Evolutionary conservation across 2,113 vertebrate species (phyloP).

Genomic region (Lontra canadensis): DNA sequence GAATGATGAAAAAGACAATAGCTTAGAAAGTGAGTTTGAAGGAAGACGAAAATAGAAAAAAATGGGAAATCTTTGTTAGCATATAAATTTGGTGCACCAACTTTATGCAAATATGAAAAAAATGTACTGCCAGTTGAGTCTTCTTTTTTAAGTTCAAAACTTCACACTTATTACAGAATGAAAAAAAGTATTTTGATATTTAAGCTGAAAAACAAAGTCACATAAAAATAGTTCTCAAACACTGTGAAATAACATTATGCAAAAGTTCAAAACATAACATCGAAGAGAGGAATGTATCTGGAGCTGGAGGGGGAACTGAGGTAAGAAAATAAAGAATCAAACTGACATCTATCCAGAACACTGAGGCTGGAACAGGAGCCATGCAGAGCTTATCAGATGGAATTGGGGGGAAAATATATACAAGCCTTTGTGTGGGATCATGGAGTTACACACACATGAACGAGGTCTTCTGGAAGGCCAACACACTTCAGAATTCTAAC

Average conservation of each 20-base stretch:
- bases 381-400: not conserved
- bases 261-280: not conserved
- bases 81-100: not conserved
- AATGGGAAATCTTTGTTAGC: not conserved
- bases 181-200: not conserved
- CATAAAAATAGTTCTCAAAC: not conserved
- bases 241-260: not conserved
- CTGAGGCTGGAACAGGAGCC: not conserved
- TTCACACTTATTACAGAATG: not conserved
- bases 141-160: not conserved
- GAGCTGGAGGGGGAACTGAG: not conserved
- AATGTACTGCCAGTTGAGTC: not conserved
- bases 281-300: not conserved
- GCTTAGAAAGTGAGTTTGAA: not conserved
- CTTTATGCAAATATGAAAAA: not conserved
- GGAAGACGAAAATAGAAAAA: not conserved
- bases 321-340: not conserved
- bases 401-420: not conserved
- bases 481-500: not conserved
- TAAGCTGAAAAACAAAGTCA: conserved; percentile 1
- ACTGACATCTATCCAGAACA: not conserved
- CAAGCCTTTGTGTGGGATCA: not conserved
- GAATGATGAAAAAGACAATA: not conserved
- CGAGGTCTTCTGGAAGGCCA: not conserved
- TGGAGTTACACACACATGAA: fast-evolving